These are phyloP conservation scores for Salarias fasciatus DNA, from an alignment of 2,797 vertebrate species.

Conservation along the genomic window DNA sequence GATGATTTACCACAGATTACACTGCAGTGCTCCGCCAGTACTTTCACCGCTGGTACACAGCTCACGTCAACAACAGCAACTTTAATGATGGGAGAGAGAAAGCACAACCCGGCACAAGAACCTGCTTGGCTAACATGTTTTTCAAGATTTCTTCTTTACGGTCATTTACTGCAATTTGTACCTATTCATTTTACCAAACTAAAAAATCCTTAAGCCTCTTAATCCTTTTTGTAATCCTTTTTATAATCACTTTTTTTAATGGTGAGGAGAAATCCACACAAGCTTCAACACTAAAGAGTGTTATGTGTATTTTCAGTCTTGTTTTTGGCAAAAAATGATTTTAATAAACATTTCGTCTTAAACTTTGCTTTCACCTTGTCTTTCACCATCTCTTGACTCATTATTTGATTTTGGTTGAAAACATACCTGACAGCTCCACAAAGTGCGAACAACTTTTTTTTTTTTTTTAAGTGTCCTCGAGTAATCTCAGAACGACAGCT, in stretches of 20 bases:
- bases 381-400: too few species aligned
- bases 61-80: constrained; percentile 5
- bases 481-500: constrained; percentile 37
- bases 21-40: constrained; percentile 22
- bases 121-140: not conserved
- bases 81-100: not conserved
- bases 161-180: constrained; percentile 30
- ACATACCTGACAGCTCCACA: not conserved
- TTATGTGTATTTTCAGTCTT: constrained; percentile 7
- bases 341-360: too few species aligned
- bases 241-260: constrained; percentile 67
- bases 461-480: not conserved
- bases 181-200: constrained; percentile 27
- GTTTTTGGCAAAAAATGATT: constrained; percentile 1
- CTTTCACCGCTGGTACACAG: constrained; percentile 1
- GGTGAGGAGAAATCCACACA: constrained; percentile 44
- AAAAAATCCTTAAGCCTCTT: constrained; percentile 57
- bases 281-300: constrained; percentile 9
- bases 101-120: constrained; percentile 8
- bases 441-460: too few species aligned
- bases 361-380: not conserved
- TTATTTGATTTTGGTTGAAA: too few species aligned
- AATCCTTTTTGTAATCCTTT: constrained; percentile 69
- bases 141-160: not conserved
- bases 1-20: constrained; percentile 75